Base-by-base conservation (phyloP, 2,797 vertebrate genomes). In the Champsocephalus esox region DNA sequence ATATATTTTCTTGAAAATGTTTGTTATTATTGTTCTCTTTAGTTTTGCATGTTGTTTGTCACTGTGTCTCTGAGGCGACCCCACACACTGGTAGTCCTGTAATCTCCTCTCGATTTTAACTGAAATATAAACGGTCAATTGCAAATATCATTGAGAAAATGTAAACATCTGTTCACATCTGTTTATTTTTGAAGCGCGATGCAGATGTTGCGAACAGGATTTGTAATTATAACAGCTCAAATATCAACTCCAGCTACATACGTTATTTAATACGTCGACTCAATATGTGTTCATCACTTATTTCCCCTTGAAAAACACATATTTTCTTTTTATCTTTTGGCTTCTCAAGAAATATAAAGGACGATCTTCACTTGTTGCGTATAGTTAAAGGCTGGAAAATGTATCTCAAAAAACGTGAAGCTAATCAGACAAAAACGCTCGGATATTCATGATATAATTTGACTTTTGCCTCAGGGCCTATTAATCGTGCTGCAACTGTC, bases 1-100 rank as follows among this genome's bases (percentile, higher is more conserved):
- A 67, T 51, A 67, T 71, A 75, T 84, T 87, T 80, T 88, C 61
- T 55, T 84, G 81, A 86, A 83, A 71, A 75, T 88, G 60, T 81
- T 85, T 34, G 7, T 81, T 70, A 63, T 87, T 67, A 79, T 83
- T 74, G n/a, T 77, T 85, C 48, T 81, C 3, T 71, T 73, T 52
- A 70, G 58, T 79, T 88, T 68, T 85, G 77, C 82, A 73, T 86
- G 77, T 62, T 73, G 69, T 79, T 77, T 84, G 45, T 81, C 60
- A 56, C 34, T 58, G n/a, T 86, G 72, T 63, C n/a, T 74, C 14
- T n/a, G 54, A 71, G 68, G 57, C 59, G 66, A 64, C 32, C 49
- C 10, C 43, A 60, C 73, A 67, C 54, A 56, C 57, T 34, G 9
- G 2, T 13, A 50, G 49, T 12, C 57, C 43, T 50, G 5, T 24